A percentile compares a stretch with the other conserved stretches of the same genome.
phyloP scores from a whole-genome alignment of 2,888 invertebrate species.

The Taphrorychus bicolor region DNA sequence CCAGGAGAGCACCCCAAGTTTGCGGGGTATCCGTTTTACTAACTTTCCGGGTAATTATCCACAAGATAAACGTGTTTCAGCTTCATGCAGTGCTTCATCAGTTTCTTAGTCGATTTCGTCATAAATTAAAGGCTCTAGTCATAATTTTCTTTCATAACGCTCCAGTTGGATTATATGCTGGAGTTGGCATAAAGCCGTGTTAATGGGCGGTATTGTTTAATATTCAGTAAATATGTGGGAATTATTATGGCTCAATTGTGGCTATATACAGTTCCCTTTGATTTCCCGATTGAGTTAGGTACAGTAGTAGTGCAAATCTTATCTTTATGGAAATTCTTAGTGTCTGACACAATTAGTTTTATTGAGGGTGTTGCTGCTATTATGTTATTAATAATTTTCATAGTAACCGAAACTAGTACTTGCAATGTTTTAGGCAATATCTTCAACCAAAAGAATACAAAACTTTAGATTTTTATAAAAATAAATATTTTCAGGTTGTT shows the following conservation, averaged over 20 bases:
- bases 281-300: not conserved
- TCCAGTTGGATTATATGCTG: constrained; percentile 25
- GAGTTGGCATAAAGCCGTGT: constrained; percentile 24
- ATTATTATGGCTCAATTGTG: constrained; percentile 35
- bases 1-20: constrained; percentile 9
- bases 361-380: not conserved
- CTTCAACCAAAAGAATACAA: too few species aligned
- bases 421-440: too few species aligned
- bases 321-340: constrained; percentile 2
- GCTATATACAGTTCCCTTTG: constrained; percentile 2
- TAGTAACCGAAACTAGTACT: too few species aligned
- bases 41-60: constrained; percentile 10
- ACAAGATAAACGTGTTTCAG: not conserved
- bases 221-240: constrained; percentile 37
- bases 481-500: too few species aligned
- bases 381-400: too few species aligned
- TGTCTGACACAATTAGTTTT: constrained; percentile 9
- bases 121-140: not conserved
- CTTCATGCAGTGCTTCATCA: too few species aligned
- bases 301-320: not conserved
- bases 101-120: too few species aligned
- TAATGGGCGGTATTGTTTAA: constrained; percentile 38
- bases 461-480: too few species aligned
- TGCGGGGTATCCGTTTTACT: constrained; percentile 17
- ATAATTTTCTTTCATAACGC: not conserved